Evolutionary conservation across 2,888 invertebrate species (phyloP), one percentile per base, ranked within the genome.

Genomic region (Yponomeuta plumbellus): DNA sequence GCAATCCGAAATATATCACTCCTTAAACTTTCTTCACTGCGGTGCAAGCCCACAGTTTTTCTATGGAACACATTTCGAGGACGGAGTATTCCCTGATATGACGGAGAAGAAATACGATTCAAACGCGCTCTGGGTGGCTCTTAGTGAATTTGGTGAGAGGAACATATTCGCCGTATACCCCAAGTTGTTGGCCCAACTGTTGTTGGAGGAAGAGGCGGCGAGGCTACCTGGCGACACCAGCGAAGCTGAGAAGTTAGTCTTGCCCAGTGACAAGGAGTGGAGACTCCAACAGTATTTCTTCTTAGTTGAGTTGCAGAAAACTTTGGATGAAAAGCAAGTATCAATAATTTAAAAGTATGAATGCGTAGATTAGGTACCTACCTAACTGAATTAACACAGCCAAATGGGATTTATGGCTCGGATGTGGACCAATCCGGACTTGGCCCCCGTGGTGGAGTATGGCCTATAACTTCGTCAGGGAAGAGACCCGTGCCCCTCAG

Each of bases 201-300:
- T 95, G 63, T 77, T 91, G 1, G 86, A 92, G 74, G 86, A 88
- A 62, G 87, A 88, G 57, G 88, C 88, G 21, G 87, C 88, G 2
- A 78, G 87, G 64, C 81, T 84, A 67, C 85, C 84, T 23, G 84
- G 87, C 0, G 88, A 91, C 70, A 85, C 81, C 17, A 84, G 79
- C 44, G 92, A 92, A 70, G 84, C 91, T 13, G 93, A 93, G 69
- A 90, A 91, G 59, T 86, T 95, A 68, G 89, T 94, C 56, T 85
- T 95, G 57, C 95, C 95, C 11, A 95, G 95, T 74, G 94, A 95
- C 74, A 92, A 92, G 71, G 93, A 93, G 52, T 95, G 94, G 93
- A 87, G 94, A 68, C 90, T 93, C 58, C 92, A 92, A 71, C 93
- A 94, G 76, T 95, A 95, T 77, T 94, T 94, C 77, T 87, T 90